phyloP scores from a whole-genome alignment of 2,797 vertebrate genomes.

The Hippopotamyrus pictus region DNA sequence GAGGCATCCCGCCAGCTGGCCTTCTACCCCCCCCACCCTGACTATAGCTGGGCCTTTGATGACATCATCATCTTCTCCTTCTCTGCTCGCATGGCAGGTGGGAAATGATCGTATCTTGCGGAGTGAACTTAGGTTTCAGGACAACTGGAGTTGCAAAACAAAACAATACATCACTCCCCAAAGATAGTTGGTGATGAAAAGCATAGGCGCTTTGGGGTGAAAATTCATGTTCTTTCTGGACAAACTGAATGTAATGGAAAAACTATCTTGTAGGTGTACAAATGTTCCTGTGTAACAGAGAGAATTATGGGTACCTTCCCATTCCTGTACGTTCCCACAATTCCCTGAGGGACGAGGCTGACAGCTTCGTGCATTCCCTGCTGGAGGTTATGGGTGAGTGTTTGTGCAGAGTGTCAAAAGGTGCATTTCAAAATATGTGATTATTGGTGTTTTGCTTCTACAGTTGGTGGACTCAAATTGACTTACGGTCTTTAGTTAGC shows the following conservation, averaged over 20 bases:
- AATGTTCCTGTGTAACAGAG: conserved; percentile 84
- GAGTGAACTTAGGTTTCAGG: not conserved
- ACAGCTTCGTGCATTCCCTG: conserved; percentile 78
- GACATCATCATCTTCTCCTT: conserved; percentile 91
- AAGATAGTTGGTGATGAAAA: not conserved
- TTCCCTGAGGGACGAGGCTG: conserved; percentile 72
- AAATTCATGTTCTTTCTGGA: not conserved
- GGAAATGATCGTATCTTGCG: not conserved
- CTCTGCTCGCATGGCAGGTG: conserved; percentile 82
- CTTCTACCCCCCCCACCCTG: conserved; percentile 79
- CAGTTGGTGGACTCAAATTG: not conserved
- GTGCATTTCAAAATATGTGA: not conserved
- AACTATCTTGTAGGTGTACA: conserved; percentile 67
- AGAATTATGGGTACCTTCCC: conserved; percentile 73
- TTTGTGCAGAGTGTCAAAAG: not conserved
- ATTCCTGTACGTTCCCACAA: conserved; percentile 78
- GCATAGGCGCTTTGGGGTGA: not conserved
- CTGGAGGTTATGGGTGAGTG: conserved; percentile 80
- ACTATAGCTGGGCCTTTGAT: conserved; percentile 85
- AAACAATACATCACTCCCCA: not conserved
- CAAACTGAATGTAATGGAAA: not conserved
- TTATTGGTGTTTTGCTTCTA: not conserved
- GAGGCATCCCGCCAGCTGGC: conserved; percentile 65
- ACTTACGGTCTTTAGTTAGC: not conserved
- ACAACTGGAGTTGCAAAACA: not conserved